Conservation (phyloP, 2,888 invertebrate genomes). For the Rhamphomyia laevipes region DNA sequence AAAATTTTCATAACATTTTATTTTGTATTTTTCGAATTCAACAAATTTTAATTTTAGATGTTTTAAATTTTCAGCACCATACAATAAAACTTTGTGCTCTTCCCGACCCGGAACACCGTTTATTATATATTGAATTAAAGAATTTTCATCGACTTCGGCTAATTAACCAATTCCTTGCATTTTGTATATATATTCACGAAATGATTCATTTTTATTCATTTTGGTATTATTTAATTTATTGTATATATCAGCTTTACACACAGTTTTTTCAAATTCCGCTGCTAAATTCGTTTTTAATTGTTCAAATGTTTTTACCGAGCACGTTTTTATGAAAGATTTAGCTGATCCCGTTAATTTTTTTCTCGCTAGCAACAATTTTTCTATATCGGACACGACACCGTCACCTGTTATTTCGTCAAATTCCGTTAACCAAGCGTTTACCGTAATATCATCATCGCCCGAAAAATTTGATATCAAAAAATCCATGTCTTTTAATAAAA, state of each 20-base stretch:
- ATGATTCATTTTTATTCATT: slow-evolving; percentile 7
- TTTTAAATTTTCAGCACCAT: slow-evolving; percentile 1
- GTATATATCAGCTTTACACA: slow-evolving; percentile 8
- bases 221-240: slow-evolving; percentile 3
- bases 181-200: slow-evolving; percentile 8
- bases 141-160: slow-evolving; percentile 4
- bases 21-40: slow-evolving; percentile 3
- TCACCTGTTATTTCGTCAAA: not conserved
- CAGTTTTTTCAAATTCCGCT: not conserved
- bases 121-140: slow-evolving; percentile 8
- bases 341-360: not conserved
- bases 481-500: not conserved
- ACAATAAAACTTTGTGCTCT: slow-evolving; percentile 6
- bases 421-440: slow-evolving; percentile 1
- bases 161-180: slow-evolving; percentile 6
- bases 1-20: not conserved
- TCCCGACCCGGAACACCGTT: too few species aligned
- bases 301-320: not conserved
- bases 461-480: slow-evolving; percentile 1
- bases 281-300: not conserved
- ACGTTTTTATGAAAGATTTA: slow-evolving; percentile 1
- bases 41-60: slow-evolving; percentile 9
- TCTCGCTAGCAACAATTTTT: not conserved
- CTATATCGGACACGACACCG: not conserved
- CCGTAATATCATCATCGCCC: not conserved